These are phyloP conservation scores for Catocala sponsa DNA, from an alignment of 2,888 invertebrate genomes.

Conservation along the genomic window DNA sequence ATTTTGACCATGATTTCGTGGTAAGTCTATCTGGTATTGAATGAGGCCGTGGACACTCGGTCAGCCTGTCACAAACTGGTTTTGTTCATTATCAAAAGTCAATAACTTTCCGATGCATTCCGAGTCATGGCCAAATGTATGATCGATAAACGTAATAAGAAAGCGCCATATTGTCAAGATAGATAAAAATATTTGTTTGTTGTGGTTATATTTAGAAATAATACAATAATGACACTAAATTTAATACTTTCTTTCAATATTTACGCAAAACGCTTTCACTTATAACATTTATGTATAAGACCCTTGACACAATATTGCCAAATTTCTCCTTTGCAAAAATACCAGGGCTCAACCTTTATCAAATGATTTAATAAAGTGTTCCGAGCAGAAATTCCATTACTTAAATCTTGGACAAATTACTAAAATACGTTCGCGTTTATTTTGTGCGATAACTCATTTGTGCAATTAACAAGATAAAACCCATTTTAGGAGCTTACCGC, in stretches of 20 bases:
- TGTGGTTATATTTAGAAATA: slow-evolving; percentile 39
- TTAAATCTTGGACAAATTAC: slow-evolving; percentile 42
- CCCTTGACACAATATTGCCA: slow-evolving; percentile 36
- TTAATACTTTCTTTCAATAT: slow-evolving; percentile 61
- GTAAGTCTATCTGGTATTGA: slow-evolving; percentile 77
- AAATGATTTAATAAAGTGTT: slow-evolving; percentile 8
- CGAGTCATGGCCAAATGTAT: slow-evolving; percentile 82
- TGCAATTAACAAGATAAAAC: slow-evolving; percentile 53
- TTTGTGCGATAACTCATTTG: slow-evolving; percentile 48
- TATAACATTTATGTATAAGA: slow-evolving; percentile 32
- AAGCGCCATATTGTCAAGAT: slow-evolving; percentile 39
- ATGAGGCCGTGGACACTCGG: slow-evolving; percentile 83
- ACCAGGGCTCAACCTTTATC: slow-evolving; percentile 6
- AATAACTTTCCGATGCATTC: slow-evolving; percentile 87
- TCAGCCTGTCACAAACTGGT: slow-evolving; percentile 84
- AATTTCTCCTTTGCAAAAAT: slow-evolving; percentile 41
- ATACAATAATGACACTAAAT: slow-evolving; percentile 53
- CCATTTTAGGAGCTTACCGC: slow-evolving; percentile 44
- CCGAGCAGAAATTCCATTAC: slow-evolving; percentile 8
- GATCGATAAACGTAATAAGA: slow-evolving; percentile 70
- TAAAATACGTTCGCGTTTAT: slow-evolving; percentile 50
- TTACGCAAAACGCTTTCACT: slow-evolving; percentile 64
- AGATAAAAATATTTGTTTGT: neutral
- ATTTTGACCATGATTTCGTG: slow-evolving; percentile 50
- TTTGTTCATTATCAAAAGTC: slow-evolving; percentile 87